phyloP scores from a whole-genome alignment of 2,888 invertebrate species.

The Sinohyriopsis cumingii region DNA sequence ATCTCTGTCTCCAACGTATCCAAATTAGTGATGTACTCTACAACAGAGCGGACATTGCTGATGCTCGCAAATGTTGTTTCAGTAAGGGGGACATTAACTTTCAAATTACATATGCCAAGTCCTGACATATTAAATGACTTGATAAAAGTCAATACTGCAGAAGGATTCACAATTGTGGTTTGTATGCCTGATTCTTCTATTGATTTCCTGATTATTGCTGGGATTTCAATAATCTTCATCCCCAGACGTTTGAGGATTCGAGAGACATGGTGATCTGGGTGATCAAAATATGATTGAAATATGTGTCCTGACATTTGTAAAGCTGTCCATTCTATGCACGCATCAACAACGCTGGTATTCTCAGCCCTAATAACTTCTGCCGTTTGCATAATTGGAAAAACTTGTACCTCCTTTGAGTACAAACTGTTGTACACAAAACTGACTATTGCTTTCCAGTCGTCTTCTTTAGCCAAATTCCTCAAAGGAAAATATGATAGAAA shows the following conservation, averaged over 20 bases:
- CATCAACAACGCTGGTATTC: no score
- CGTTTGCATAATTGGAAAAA: not conserved
- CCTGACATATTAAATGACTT: no score
- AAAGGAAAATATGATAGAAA: conserved; percentile 16
- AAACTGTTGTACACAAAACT: conserved; percentile 3
- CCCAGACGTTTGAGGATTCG: conserved; percentile 22
- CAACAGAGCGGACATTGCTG: not conserved
- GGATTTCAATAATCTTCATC: conserved; percentile 23
- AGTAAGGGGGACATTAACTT: not conserved
- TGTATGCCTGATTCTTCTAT: conserved; percentile 10
- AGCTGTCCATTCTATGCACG: not conserved
- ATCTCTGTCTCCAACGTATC: conserved; percentile 10
- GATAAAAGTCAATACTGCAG: no score
- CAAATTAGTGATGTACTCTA: conserved; percentile 16
- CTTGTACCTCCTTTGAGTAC: not conserved
- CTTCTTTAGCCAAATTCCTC: conserved; percentile 2
- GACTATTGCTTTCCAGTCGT: conserved; percentile 16
- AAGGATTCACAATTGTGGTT: no score
- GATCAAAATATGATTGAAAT: not conserved
- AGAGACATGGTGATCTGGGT: no score
- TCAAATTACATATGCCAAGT: no score
- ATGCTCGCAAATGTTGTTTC: conserved; percentile 8
- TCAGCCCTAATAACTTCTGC: not conserved
- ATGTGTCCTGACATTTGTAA: not conserved
- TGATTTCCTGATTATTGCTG: conserved; percentile 11